Base-by-base conservation (phyloP, 2,888 invertebrate species). In the Ramazzottius varieornatus region DNA sequence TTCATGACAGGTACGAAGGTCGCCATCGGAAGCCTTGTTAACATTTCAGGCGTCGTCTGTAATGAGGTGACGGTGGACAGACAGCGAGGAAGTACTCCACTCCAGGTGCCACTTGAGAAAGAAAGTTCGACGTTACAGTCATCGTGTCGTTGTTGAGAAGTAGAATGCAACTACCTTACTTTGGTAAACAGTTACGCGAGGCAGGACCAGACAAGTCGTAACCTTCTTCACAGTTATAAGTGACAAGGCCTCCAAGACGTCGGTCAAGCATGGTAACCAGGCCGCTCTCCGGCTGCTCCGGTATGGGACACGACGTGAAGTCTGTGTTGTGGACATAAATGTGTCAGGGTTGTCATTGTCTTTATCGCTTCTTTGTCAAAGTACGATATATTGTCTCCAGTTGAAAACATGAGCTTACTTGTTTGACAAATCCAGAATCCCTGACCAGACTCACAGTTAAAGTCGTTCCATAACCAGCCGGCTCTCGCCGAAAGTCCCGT, bases 71-170 rank as follows among this genome's bases (percentile, higher is more conserved):
- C 40, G 13, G 40, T 8, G 13, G 54, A 8, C 4, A 29, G 20
- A 29, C 54, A 54, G 13, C 24, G 54, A 8, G 54, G 54, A 54
- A 54, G 54, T 29, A 29, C 4, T 8, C 54, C 54, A 54, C 54
- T 54, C 54, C 54, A 54, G 20, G 54, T 29, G 54, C 54, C 54
- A 54, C 54, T 54, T 54, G 54, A 54, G 16, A n/a, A n/a, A n/a
- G n/a, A n/a, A n/a, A n/a, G n/a, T n/a, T n/a, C n/a, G n/a, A n/a
- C n/a, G n/a, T n/a, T n/a, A n/a, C n/a, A n/a, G n/a, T n/a, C n/a
- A n/a, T n/a, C n/a, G n/a, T n/a, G n/a, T n/a, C n/a, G n/a, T n/a
- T n/a, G n/a, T n/a, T n/a, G n/a, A n/a, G n/a, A n/a, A n/a, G n/a
- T n/a, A n/a, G n/a, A n/a, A n/a, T n/a, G n/a, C n/a, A n/a, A n/a